These are phyloP conservation scores for Andricus quercusramuli DNA, from an alignment of 2,888 invertebrate species.

Conservation along the genomic window DNA sequence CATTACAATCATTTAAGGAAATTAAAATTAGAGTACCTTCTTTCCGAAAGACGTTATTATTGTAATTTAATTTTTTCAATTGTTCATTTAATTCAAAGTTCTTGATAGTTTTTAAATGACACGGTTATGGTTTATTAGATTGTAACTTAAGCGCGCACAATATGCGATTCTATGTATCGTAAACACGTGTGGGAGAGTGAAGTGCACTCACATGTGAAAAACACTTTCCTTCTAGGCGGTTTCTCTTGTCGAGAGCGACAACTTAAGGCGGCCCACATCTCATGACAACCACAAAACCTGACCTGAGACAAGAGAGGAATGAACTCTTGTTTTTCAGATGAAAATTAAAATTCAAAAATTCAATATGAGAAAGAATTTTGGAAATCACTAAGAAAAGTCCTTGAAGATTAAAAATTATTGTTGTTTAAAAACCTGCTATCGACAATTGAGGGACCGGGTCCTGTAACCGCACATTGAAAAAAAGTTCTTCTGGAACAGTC, in stretches of 20 bases:
- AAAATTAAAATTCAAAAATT: no score
- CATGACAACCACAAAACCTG: constrained; percentile 15
- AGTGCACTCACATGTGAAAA: constrained; percentile 58
- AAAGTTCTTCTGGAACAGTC: no score
- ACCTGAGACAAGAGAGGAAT: background rate
- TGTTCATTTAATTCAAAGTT: background rate
- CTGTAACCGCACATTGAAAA: no score
- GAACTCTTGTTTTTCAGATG: no score
- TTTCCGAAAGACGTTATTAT: background rate
- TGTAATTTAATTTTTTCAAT: background rate
- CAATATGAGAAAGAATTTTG: no score
- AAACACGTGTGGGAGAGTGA: constrained; percentile 51
- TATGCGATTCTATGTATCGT: background rate
- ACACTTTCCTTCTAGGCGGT: constrained; percentile 63
- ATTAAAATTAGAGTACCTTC: background rate
- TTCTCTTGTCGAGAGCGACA: constrained; percentile 61
- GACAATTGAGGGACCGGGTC: no score
- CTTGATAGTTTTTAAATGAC: background rate
- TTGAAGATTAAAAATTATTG: no score
- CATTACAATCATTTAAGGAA: no score
- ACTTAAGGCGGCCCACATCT: constrained; percentile 52
- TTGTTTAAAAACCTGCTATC: no score
- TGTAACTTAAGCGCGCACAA: constrained; percentile 14
- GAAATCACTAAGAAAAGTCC: no score
- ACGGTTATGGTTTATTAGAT: background rate